phyloP scores from a whole-genome alignment of 2,888 invertebrate genomes.

The Coremacera marginata region DNA sequence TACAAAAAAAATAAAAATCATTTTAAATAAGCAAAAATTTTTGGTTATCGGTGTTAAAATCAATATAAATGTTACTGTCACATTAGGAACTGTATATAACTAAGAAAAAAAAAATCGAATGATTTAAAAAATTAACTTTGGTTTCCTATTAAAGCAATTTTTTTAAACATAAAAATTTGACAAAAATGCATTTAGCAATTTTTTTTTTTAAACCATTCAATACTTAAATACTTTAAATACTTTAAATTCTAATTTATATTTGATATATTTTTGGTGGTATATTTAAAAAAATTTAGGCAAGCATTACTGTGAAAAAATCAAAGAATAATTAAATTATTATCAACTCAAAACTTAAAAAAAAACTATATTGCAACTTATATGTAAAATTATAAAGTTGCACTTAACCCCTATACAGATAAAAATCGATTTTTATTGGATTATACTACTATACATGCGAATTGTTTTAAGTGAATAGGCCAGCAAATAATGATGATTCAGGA shows the following conservation, averaged over 20 bases:
- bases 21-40: slow-evolving; percentile 6
- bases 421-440: background rate
- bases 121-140: slow-evolving; percentile 21
- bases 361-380: background rate
- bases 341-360: background rate
- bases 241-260: background rate
- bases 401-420: too few relatives aligned
- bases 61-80: background rate
- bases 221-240: background rate
- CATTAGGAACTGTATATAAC: slow-evolving; percentile 17
- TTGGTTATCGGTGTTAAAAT: slow-evolving; percentile 11
- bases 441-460: background rate
- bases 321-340: slow-evolving; percentile 9
- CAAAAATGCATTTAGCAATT: background rate
- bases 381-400: background rate
- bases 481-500: too few relatives aligned
- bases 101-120: background rate
- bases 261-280: slow-evolving; percentile 13
- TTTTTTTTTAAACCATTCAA: background rate
- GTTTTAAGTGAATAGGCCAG: too few relatives aligned
- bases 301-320: slow-evolving; percentile 19
- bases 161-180: background rate
- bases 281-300: slow-evolving; percentile 17
- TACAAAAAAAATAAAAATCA: background rate
- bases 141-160: slow-evolving; percentile 7